Evolutionary conservation across 2,797 vertebrate genomes (phyloP).

Genomic region (Squalus acanthias): DNA sequence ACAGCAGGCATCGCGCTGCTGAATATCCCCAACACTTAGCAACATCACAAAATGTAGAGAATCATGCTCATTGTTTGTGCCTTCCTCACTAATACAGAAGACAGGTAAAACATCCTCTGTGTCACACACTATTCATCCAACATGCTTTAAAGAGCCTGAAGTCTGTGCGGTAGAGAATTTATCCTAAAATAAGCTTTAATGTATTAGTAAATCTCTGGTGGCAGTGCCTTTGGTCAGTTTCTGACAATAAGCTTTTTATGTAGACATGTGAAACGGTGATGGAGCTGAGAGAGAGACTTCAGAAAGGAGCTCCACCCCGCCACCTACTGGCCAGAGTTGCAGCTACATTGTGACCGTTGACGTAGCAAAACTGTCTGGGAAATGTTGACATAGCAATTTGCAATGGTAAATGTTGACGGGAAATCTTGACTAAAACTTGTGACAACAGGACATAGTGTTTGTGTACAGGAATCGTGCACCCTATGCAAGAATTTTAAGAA

Average conservation of each 20-base stretch:
- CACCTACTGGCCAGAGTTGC: neutral
- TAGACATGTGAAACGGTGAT: no score
- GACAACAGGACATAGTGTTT: neutral
- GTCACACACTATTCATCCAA: neutral
- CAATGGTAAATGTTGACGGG: neutral
- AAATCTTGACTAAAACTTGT: neutral
- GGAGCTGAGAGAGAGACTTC: neutral
- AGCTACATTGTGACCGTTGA: neutral
- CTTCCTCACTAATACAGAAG: neutral
- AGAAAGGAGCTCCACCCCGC: neutral
- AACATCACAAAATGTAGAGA: neutral
- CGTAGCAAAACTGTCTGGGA: neutral
- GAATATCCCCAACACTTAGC: no score
- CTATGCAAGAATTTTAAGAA: neutral
- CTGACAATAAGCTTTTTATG: no score
- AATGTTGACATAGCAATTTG: neutral
- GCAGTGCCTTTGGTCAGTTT: neutral
- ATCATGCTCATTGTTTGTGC: neutral
- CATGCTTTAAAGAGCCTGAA: neutral
- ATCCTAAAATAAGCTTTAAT: neutral
- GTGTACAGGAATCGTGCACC: neutral
- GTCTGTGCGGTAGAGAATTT: neutral
- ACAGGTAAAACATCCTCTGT: neutral
- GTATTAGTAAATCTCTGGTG: neutral
- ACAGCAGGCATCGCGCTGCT: neutral